Evolutionary conservation across 2,888 invertebrate species (phyloP).

Genomic region (Folsomia candida): DNA sequence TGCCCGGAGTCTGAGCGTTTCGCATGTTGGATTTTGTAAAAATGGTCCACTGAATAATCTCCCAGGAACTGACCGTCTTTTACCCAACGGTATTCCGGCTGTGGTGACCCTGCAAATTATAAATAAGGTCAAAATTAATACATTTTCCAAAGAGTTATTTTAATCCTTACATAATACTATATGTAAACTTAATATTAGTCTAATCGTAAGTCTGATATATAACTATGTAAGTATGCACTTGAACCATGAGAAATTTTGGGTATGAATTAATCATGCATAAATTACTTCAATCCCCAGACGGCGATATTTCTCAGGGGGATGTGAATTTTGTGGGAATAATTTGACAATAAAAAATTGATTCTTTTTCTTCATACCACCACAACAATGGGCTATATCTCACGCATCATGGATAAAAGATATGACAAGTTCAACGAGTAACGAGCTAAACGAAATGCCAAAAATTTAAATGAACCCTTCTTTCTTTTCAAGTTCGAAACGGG

Average conservation of each 20-base stretch:
- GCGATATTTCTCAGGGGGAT: background rate
- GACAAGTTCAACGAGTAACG: too few species aligned
- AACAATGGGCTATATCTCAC: background rate
- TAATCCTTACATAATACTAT: too few species aligned
- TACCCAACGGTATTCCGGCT: slow-evolving; percentile 87
- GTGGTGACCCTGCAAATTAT: slow-evolving; percentile 74
- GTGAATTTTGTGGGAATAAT: background rate
- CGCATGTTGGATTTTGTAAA: slow-evolving; percentile 79
- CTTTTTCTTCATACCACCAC: background rate
- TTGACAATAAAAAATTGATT: slow-evolving; percentile 18
- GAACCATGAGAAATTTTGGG: background rate
- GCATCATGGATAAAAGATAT: background rate
- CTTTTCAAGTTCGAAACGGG: too few species aligned
- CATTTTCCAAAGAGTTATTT: too few species aligned
- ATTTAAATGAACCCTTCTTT: too few species aligned
- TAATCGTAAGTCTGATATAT: too few species aligned
- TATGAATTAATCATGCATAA: background rate
- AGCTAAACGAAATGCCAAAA: too few species aligned
- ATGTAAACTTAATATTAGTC: too few species aligned
- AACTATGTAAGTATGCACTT: background rate
- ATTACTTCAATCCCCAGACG: background rate
- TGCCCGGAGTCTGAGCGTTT: slow-evolving; percentile 79
- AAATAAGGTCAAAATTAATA: too few species aligned
- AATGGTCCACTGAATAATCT: slow-evolving; percentile 77
- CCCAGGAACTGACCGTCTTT: slow-evolving; percentile 77